A percentile compares a stretch with the other conserved stretches of the same genome.
These are phyloP conservation scores for Eulemur macaco DNA, from an alignment of 2,113 vertebrate genomes.

Conservation along the genomic window DNA sequence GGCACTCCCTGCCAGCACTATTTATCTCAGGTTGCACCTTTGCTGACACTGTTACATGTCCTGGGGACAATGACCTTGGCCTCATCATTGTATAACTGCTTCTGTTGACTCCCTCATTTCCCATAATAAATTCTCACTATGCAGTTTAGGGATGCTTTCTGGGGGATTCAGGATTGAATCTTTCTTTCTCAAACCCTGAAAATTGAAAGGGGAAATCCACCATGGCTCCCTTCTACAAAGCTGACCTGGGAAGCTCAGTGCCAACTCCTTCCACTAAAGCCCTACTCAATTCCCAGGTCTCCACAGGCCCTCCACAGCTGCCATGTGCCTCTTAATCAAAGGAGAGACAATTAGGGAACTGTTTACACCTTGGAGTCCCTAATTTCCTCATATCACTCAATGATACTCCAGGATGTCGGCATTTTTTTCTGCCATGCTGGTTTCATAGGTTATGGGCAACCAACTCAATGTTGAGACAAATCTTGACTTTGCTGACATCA, in stretches of 20 bases:
- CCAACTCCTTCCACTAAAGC: background rate
- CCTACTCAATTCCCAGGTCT: background rate
- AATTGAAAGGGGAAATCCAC: background rate
- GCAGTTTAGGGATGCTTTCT: background rate
- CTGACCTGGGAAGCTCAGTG: fast-evolving
- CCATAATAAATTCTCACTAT: background rate
- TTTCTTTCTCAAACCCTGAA: background rate
- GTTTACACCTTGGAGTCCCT: background rate
- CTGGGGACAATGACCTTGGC: background rate
- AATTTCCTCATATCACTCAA: background rate
- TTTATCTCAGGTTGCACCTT: background rate
- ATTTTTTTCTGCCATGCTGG: background rate
- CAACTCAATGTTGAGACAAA: background rate
- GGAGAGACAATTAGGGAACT: background rate
- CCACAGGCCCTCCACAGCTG: no score
- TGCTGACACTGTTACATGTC: background rate
- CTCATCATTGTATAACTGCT: background rate
- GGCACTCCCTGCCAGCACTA: background rate
- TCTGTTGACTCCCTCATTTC: background rate
- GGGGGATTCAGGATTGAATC: background rate
- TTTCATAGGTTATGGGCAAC: background rate
- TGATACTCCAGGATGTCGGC: background rate
- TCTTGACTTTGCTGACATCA: background rate
- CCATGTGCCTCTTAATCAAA: background rate
- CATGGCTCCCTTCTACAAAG: background rate